A percentile compares a stretch with the other conserved stretches of the same genome.
Conservation (phyloP, 2,888 invertebrate species). For the Lamellibrachia columna region DNA sequence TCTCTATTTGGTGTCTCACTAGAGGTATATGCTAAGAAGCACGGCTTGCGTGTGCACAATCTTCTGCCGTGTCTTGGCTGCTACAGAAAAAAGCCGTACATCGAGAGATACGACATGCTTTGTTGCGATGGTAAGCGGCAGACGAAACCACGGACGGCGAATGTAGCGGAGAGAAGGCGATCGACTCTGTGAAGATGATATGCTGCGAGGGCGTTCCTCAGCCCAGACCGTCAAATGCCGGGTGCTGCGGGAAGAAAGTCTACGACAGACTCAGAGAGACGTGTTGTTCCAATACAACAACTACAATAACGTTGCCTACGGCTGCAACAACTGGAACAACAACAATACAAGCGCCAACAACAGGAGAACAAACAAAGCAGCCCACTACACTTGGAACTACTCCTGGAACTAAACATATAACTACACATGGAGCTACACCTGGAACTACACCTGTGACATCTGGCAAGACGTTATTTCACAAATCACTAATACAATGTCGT, state of each 20-base stretch:
- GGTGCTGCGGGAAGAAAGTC: not conserved
- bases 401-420: too few relatives aligned
- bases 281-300: not conserved
- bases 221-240: not conserved
- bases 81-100: not conserved
- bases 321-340: too few relatives aligned
- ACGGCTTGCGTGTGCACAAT: not conserved
- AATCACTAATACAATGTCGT: too few relatives aligned
- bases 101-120: not conserved
- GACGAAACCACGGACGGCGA: not conserved
- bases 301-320: not conserved
- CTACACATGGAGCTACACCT: too few relatives aligned
- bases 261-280: not conserved
- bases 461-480: too few relatives aligned
- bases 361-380: too few relatives aligned
- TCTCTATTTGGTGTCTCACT: not conserved
- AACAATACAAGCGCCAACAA: too few relatives aligned
- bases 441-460: too few relatives aligned
- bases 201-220: not conserved
- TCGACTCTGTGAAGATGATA: not conserved
- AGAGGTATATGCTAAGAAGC: not conserved
- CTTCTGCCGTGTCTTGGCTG: not conserved
- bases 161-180: not conserved
- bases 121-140: not conserved
- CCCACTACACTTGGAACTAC: too few relatives aligned